Base-by-base conservation (phyloP, 2,797 vertebrate genomes). In the Sebastes nivosus region DNA sequence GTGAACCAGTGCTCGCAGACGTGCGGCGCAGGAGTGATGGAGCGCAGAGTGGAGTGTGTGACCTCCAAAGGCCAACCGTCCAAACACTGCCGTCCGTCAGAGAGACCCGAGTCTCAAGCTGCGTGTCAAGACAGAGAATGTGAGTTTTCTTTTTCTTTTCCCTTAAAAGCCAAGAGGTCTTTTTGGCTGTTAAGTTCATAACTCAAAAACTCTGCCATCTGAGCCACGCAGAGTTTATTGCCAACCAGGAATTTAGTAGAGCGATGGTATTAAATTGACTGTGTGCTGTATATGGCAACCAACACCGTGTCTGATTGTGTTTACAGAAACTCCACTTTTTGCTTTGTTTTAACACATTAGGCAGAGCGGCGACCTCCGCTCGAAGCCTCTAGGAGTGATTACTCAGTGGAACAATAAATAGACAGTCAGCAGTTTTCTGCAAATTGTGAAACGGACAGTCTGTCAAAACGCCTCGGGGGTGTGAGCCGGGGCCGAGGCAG, bases 1-100 rank as follows among this genome's bases (percentile, higher is more conserved):
- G 69, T 75, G 4, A 54, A 16, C 57, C 91, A 99, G 98, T 99
- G 98, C 83, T 99, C 98, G 4, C 96, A 96, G 88, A 96, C 96
- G 32, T 99, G 98, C 66, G 98, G 98, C 67, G 90, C 80, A 10
- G 98, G 98, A 10, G 80, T 95, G 72, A 97, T 94, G 94, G 93
- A 97, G 86, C 97, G 98, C 80, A 91, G 83, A 16, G 95, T 98
- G n/a, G 95, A 95, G 83, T 99, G 98, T 74, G 69, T 95, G 89
- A 95, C 94, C 38, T 93, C 96, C 80, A 95, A 96, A 72, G 95
- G 93, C 60, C 89, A 93, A 71, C 68, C 88, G 42, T 97, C 97
- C 84, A 94, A 96, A 87, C 94, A 95, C 80, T 99, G 98, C 84
- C 93, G 91, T 83, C 92, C 92, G n/a, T 92, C 2, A 76, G 96